Percentiles rank a stretch among this genome's conserved stretches.
These are phyloP conservation scores for Alosa sapidissima DNA, from an alignment of 2,797 vertebrate genomes.

Conservation along the genomic window DNA sequence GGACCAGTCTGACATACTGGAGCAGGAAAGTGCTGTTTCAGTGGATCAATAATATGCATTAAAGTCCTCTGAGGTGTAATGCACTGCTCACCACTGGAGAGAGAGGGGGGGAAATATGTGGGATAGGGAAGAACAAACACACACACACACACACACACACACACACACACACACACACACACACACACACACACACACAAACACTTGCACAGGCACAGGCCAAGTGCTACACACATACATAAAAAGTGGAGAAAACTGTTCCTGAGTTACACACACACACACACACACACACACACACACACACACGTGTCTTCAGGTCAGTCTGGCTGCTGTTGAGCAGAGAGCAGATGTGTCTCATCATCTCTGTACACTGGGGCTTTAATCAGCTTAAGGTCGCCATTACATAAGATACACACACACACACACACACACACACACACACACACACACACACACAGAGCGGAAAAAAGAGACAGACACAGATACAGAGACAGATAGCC, in stretches of 20 bases:
- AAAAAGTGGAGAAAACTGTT: background rate
- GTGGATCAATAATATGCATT: too few relatives aligned
- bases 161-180: background rate
- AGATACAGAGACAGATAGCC: background rate
- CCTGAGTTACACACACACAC: background rate
- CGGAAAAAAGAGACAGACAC: background rate
- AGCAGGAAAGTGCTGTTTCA: too few relatives aligned
- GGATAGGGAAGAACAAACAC: too few relatives aligned
- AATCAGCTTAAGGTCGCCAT: background rate
- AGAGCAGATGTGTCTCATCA: too few relatives aligned
- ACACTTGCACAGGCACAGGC: background rate
- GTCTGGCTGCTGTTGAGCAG: too few relatives aligned
- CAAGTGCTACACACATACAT: too few relatives aligned
- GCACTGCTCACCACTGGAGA: too few relatives aligned
- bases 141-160: slow-evolving; percentile 14
- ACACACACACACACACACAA: background rate
- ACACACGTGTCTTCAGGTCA: background rate
- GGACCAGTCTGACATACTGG: too few relatives aligned
- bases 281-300: background rate
- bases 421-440: background rate
- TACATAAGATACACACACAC: background rate
- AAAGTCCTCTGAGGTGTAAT: too few relatives aligned
- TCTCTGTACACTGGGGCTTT: background rate
- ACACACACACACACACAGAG: background rate
- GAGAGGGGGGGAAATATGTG: too few relatives aligned